These are phyloP conservation scores for Drosophila histrio DNA, from an alignment of 2,888 invertebrate genomes.

Conservation along the genomic window DNA sequence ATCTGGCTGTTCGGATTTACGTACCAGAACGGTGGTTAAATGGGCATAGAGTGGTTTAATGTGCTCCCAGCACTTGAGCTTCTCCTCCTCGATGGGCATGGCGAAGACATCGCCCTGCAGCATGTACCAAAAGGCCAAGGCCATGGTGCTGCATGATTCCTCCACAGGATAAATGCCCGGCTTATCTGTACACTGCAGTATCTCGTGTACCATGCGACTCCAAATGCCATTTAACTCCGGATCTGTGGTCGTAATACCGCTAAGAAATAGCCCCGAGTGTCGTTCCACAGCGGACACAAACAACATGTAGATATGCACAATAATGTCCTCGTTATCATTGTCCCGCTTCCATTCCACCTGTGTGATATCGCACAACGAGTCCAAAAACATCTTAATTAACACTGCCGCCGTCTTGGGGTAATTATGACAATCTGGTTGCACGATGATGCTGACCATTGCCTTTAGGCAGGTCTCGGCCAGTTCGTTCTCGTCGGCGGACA, in stretches of 20 bases:
- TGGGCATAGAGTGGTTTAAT: slow-evolving; percentile 92
- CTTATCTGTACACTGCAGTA: slow-evolving; percentile 91
- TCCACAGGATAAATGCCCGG: slow-evolving; percentile 94
- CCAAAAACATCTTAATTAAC: slow-evolving; percentile 86
- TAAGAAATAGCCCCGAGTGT: slow-evolving; percentile 86
- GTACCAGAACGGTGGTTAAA: slow-evolving; percentile 90
- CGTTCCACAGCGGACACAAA: slow-evolving; percentile 89
- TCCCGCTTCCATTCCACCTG: slow-evolving; percentile 85
- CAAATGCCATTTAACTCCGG: slow-evolving; percentile 85
- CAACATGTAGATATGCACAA: slow-evolving; percentile 88
- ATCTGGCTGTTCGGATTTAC: slow-evolving; percentile 91
- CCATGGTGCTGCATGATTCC: slow-evolving; percentile 93
- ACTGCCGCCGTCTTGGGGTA: slow-evolving; percentile 86
- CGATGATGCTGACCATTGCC: slow-evolving; percentile 85
- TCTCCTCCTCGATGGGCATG: slow-evolving; percentile 77
- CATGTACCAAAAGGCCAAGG: slow-evolving; percentile 96
- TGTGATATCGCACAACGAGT: slow-evolving; percentile 86
- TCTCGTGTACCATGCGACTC: slow-evolving; percentile 88
- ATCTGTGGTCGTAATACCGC: slow-evolving; percentile 81
- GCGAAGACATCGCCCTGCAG: slow-evolving; percentile 87
- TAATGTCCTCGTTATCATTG: slow-evolving; percentile 86
- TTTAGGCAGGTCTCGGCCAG: slow-evolving; percentile 87
- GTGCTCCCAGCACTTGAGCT: slow-evolving; percentile 83
- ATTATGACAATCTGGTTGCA: slow-evolving; percentile 87
- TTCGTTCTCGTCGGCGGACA: slow-evolving; percentile 86